These are phyloP conservation scores for Serilophus lunatus DNA, from an alignment of 2,113 vertebrate genomes.

Conservation along the genomic window DNA sequence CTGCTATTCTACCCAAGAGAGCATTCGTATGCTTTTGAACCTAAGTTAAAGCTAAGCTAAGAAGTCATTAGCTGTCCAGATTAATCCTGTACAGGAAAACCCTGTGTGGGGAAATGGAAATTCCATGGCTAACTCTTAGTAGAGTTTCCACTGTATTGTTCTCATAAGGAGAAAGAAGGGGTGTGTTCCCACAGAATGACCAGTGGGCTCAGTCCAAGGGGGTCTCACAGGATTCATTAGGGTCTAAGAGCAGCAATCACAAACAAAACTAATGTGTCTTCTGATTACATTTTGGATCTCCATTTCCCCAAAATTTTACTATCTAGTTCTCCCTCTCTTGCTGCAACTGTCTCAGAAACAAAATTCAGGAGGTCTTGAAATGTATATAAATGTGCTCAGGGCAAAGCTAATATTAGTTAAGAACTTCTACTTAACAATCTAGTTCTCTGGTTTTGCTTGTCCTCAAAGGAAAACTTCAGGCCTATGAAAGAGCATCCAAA, in stretches of 20 bases:
- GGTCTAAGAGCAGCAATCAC: background rate
- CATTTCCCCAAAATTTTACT: background rate
- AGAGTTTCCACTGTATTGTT: constrained; percentile 1
- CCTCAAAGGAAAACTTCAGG: background rate
- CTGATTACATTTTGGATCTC: background rate
- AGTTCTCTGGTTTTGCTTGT: background rate
- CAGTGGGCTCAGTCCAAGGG: background rate
- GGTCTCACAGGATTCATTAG: background rate
- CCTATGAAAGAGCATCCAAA: background rate
- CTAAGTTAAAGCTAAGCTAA: background rate
- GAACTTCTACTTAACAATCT: background rate
- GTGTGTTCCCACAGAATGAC: background rate
- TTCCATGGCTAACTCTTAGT: background rate
- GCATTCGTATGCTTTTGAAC: constrained; percentile 34
- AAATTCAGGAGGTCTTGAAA: background rate
- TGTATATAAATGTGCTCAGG: background rate
- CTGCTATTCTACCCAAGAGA: constrained; percentile 26
- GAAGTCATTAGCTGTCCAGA: constrained; percentile 15
- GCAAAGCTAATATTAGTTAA: background rate
- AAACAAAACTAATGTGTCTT: background rate
- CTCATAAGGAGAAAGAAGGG: background rate
- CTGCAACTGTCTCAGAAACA: background rate
- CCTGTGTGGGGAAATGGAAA: constrained; percentile 6
- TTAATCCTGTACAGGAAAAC: constrained; percentile 25
- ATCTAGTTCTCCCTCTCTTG: background rate